Evolutionary conservation across 2,888 invertebrate genomes (phyloP), one percentile per base, ranked within the genome.

Genomic region (Chrysolina haemoptera): DNA sequence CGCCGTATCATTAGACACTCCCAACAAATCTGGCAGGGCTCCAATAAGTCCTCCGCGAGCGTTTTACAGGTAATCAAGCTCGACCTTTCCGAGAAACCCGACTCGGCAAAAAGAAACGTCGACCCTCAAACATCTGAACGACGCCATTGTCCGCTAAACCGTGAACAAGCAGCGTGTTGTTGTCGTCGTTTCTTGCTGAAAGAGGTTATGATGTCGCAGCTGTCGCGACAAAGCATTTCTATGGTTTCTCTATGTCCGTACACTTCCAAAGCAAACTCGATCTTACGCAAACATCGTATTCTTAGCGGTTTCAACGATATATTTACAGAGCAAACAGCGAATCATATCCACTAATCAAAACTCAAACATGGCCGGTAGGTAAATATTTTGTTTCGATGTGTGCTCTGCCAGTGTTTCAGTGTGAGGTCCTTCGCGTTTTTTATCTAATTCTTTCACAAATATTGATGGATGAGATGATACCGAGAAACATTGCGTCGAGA

Each of bases 191-290:
- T 69, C 68, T 68, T 73, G 72, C 66, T 70, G 66, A 70, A 73
- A 68, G 74, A 76, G 76, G 76, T 76, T 77, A 76, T 79, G 77
- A 76, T 77, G 76, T 64, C 64, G 76, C 81, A 81, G 80, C 81
- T 81, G 80, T 79, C 78, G 77, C 77, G 78, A 78, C 78, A 80
- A 79, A 78, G 78, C 74, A 77, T 79, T 78, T 78, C 75, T 71
- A 74, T 76, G 76, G 77, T 76, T 48, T 75, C 72, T 70, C 62
- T 76, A 70, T 75, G 73, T 73, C 62, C 59, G 35, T 71, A 74
- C 71, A 74, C 70, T 74, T 71, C 74, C 62, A 74, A 74, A 71
- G 71, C 74, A 74, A 71, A 67, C 70, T 71, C 68, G 68, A 50
- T 63, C 71, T 74, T 74, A 64, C 68, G 74, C 62, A 70, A 74